These are phyloP conservation scores for Porites evermanni DNA, from an alignment of 92 coral and sea anemone species.

Conservation along the genomic window DNA sequence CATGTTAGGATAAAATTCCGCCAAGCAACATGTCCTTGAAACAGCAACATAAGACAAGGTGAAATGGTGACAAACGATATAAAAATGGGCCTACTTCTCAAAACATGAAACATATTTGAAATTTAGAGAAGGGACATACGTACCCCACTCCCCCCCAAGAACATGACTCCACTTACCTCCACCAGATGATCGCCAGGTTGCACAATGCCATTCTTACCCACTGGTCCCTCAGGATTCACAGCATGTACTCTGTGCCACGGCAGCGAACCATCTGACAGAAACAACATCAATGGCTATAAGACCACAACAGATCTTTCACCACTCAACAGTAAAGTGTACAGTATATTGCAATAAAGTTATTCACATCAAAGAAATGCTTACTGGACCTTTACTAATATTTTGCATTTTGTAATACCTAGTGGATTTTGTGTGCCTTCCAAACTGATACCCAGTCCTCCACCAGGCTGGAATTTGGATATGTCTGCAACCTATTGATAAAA, in stretches of 20 bases:
- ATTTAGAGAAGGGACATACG: no score
- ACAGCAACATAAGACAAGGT: no score
- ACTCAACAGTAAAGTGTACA: no score
- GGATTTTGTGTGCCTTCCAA: slow-evolving; percentile 94
- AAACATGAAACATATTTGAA: no score
- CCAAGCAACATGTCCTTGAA: no score
- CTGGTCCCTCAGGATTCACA: slow-evolving; percentile 96
- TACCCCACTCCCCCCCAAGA: background rate
- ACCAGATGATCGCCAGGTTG: slow-evolving; percentile 88
- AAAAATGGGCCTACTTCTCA: no score
- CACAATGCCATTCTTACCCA: slow-evolving; percentile 88
- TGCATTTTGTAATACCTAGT: slow-evolving; percentile 60
- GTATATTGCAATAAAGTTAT: no score
- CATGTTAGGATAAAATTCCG: no score
- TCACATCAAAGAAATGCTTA: background rate
- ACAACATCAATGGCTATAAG: background rate
- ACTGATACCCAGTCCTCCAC: slow-evolving; percentile 97
- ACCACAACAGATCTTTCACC: no score
- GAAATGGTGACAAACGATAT: no score
- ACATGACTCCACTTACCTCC: slow-evolving; percentile 61
- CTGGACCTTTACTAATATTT: background rate
- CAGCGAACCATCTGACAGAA: slow-evolving; percentile 71
- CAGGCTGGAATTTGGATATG: slow-evolving; percentile 84
- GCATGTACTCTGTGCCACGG: slow-evolving; percentile 98
- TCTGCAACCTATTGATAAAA: slow-evolving; percentile 78